Evolutionary conservation across 1,140 invertebrate genomes (phyloP).

Genomic region (Brachionus calyciflorus): DNA sequence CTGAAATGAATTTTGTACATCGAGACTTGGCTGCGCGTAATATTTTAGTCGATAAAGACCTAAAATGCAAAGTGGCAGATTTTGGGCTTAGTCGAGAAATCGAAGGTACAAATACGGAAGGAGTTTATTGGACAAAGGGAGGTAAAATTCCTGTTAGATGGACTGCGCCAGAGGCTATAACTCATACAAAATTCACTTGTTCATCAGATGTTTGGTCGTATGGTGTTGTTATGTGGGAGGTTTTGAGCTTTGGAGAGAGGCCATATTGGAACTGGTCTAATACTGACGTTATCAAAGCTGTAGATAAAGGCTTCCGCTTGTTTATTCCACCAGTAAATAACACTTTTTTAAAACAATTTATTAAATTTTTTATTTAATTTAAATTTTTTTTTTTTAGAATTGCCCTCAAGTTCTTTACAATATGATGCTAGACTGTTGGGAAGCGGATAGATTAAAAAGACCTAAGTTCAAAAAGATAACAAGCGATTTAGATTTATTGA

Average conservation of each 20-base stretch:
- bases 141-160: conserved; percentile 98
- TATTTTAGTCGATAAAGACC: conserved; percentile 91
- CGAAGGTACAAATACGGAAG: conserved; percentile 68
- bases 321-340: conserved; percentile 81
- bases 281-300: conserved; percentile 97
- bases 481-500: conserved; percentile 11
- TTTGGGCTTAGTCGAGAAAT: conserved; percentile 90
- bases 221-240: conserved; percentile 98
- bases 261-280: conserved; percentile 99
- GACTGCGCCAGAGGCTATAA: conserved; percentile 98
- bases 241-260: conserved; percentile 96
- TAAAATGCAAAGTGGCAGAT: conserved; percentile 99
- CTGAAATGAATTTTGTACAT: conserved; percentile 62
- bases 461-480: conserved; percentile 85
- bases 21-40: conserved; percentile 88
- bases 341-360: neutral
- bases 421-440: conserved; percentile 97
- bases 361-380: neutral
- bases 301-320: conserved; percentile 88
- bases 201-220: conserved; percentile 98
- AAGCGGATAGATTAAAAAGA: conserved; percentile 90
- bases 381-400: neutral
- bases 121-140: conserved; percentile 82
- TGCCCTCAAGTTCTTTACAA: conserved; percentile 80
- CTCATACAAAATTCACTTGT: conserved; percentile 97